A percentile compares a stretch with the other conserved stretches of the same genome.
Evolutionary conservation across 1,140 invertebrate species (phyloP).

Genomic region (Drosophila bifasciata): DNA sequence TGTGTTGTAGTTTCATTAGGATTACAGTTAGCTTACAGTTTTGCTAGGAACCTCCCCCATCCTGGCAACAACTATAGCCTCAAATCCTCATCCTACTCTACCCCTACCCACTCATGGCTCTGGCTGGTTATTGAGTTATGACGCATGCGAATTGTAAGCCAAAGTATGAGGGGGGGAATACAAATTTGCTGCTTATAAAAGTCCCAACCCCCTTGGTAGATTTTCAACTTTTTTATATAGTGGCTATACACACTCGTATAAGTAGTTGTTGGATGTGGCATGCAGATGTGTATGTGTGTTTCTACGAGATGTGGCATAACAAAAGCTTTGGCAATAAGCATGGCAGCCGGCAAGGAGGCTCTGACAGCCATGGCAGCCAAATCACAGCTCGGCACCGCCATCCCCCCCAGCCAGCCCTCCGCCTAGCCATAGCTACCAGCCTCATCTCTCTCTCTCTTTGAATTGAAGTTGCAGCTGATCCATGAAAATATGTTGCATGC

Average conservation of each 20-base stretch:
- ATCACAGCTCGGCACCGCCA: slow-evolving; percentile 62
- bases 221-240: slow-evolving; percentile 53
- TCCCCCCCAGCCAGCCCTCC: slow-evolving; percentile 16
- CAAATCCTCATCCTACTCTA: slow-evolving; percentile 2
- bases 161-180: slow-evolving; percentile 57
- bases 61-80: slow-evolving; percentile 30
- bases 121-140: slow-evolving; percentile 79
- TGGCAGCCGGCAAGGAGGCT: slow-evolving; percentile 30
- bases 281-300: slow-evolving; percentile 16
- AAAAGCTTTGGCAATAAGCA: slow-evolving; percentile 74
- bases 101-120: slow-evolving; percentile 25
- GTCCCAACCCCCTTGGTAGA: slow-evolving; percentile 45
- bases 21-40: slow-evolving; percentile 79
- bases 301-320: slow-evolving; percentile 57
- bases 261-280: slow-evolving; percentile 18
- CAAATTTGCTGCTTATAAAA: slow-evolving; percentile 81
- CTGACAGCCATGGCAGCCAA: slow-evolving; percentile 55
- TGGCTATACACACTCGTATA: slow-evolving; percentile 23
- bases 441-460: slow-evolving; percentile 24
- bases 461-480: slow-evolving; percentile 81
- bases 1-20: slow-evolving; percentile 83
- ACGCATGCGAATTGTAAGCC: slow-evolving; percentile 74
- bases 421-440: neutral
- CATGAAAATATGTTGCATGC: slow-evolving; percentile 79
- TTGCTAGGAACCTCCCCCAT: slow-evolving; percentile 14